Base-by-base conservation (phyloP, 2,797 vertebrate species). In the Ispidina picta region DNA sequence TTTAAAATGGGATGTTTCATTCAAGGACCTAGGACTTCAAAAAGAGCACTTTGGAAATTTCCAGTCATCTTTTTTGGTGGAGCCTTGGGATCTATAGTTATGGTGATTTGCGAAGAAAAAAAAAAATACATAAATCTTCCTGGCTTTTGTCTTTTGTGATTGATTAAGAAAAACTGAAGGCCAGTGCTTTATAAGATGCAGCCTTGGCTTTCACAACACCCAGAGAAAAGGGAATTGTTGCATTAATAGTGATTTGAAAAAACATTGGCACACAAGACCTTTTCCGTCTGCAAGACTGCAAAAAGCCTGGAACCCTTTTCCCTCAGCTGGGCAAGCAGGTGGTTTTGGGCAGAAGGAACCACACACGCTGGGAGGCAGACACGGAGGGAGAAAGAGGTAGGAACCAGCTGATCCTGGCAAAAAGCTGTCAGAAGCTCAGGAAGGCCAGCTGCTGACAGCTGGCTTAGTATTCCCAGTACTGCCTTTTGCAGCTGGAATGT, bases 361-460 rank as follows among this genome's bases (percentile, higher is more conserved):
- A 9, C 16, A 2, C 4, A 33, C 4, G 4, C 7, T 15, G 22
- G 4, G 4, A 76, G 23, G 44, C 29, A 52, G 55, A 19, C 15
- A 44, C 19, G 16, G 37, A 41, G 33, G 35, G 11, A 55, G 13
- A 60, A 26, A n/a, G 73, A 41, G 21, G 37, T n/a, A 85, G 54
- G 37, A 69, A 20, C 0, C 49, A 74, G 49, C 37, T 68, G 59
- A 58, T 65, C 31, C 41, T n/a, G 56, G 15, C 21, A 29, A 17
- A 62, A 77, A 81, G 46, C 37, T 69, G 25, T 8, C 11, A 5
- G 4, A 25, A 48, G 28, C 8, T 31, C 18, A 69, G 35, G 44
- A 71, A 46, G 41, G 29, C 33, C 84, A 62, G 71, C 54, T 80
- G 70, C 66, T 29, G 66, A 29, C 62, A 92, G 55, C 72, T 86